These are phyloP conservation scores for Crematogaster levior DNA, from an alignment of 2,888 invertebrate species.

Conservation along the genomic window DNA sequence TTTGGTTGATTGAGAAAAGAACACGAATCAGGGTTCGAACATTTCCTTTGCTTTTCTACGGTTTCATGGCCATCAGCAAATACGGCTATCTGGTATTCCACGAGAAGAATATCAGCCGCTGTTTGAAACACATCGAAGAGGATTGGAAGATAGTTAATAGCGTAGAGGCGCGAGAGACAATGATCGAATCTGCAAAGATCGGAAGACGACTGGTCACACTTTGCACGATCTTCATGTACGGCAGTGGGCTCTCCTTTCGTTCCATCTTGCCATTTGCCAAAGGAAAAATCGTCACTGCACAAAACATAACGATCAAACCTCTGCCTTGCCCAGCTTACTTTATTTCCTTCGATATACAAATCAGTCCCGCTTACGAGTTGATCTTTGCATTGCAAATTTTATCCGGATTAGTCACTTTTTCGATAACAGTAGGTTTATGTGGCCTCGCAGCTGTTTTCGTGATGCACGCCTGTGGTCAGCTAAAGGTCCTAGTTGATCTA, in stretches of 20 bases:
- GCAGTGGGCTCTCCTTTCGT: constrained; percentile 64
- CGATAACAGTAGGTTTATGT: constrained; percentile 63
- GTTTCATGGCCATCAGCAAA: constrained; percentile 71
- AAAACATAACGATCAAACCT: constrained; percentile 72
- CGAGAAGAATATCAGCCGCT: constrained; percentile 57
- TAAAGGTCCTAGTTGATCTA: constrained; percentile 65
- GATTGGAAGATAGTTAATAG: constrained; percentile 65
- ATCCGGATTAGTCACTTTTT: constrained; percentile 57
- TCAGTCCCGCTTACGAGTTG: constrained; percentile 70
- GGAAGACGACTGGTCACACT: constrained; percentile 68
- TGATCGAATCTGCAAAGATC: constrained; percentile 71
- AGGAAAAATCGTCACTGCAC: constrained; percentile 41
- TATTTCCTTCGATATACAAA: constrained; percentile 59
- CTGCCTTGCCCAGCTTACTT: constrained; percentile 71
- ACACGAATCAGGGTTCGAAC: constrained; percentile 50
- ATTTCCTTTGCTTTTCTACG: constrained; percentile 69
- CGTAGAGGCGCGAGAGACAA: constrained; percentile 63
- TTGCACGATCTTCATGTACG: constrained; percentile 67
- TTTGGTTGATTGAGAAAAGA: constrained; percentile 64
- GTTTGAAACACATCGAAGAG: constrained; percentile 65
- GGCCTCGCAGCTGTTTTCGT: constrained; percentile 69
- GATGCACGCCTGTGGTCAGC: constrained; percentile 76
- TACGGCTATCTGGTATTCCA: constrained; percentile 63
- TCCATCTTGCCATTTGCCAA: constrained; percentile 53
- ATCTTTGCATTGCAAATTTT: constrained; percentile 63